Conservation (phyloP, 2,797 vertebrate species). For the Poliocrania exsul region DNA sequence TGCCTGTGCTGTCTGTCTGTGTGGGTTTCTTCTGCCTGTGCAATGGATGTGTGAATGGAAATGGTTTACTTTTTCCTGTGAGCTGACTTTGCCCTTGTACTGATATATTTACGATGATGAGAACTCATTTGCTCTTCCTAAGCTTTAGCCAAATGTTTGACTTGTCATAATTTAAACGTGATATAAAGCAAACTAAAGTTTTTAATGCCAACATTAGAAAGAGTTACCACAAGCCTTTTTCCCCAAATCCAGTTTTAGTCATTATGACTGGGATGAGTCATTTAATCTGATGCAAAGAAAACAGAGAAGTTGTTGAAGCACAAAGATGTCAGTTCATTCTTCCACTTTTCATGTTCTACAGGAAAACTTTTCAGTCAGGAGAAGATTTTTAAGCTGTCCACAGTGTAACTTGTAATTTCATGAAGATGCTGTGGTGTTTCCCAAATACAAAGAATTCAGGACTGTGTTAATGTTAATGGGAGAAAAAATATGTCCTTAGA, state of each 20-base stretch:
- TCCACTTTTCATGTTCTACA: neutral
- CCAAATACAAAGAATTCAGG: neutral
- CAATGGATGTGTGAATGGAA: neutral
- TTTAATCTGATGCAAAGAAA: neutral
- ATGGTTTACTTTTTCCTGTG: neutral
- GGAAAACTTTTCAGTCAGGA: neutral
- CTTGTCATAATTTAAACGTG: constrained; percentile 2
- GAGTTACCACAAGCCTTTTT: neutral
- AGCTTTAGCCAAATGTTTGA: constrained; percentile 27
- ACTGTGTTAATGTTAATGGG: neutral
- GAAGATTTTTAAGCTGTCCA: neutral
- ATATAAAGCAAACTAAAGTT: neutral
- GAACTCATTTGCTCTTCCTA: neutral
- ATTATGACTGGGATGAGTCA: neutral
- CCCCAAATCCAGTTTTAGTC: neutral
- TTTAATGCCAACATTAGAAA: neutral
- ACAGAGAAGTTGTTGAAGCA: neutral
- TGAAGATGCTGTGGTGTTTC: neutral
- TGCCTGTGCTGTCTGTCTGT: neutral
- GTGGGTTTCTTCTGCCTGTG: neutral
- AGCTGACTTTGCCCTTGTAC: neutral
- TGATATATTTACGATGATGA: neutral
- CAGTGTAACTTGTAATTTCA: neutral
- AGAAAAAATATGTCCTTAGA: neutral
- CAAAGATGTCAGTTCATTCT: neutral